Evolutionary conservation across 2,113 vertebrate species (phyloP).

Genomic region (Malaclemys terrapin): DNA sequence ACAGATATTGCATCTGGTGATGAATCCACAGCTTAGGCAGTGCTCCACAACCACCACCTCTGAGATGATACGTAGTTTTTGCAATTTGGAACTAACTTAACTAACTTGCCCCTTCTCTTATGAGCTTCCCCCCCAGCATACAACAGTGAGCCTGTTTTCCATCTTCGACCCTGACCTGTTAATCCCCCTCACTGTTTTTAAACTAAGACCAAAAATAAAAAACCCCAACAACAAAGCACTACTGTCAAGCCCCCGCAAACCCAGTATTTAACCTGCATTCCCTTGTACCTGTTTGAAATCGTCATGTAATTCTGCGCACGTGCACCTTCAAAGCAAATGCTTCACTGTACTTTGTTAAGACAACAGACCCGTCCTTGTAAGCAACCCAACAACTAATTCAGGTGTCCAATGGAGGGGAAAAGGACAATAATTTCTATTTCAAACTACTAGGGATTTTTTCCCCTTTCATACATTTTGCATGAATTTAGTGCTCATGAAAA

Average conservation of each 20-base stretch:
- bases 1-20: neutral
- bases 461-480: fast-evolving
- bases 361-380: fast-evolving
- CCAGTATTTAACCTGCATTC: fast-evolving
- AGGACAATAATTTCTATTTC: neutral
- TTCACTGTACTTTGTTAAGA: neutral
- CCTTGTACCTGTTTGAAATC: neutral
- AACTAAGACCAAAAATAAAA: neutral
- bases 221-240: neutral
- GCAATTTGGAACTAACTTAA: fast-evolving
- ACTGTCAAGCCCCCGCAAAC: fast-evolving
- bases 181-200: neutral
- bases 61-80: fast-evolving
- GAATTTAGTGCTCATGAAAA: fast-evolving
- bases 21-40: neutral
- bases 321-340: neutral
- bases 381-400: fast-evolving
- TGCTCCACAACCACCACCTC: neutral
- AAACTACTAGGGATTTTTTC: fast-evolving
- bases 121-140: fast-evolving
- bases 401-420: fast-evolving
- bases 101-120: neutral
- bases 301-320: neutral
- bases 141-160: neutral
- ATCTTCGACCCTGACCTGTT: neutral